Conservation (phyloP, 2,113 vertebrate species). For the Rhombomys opimus region DNA sequence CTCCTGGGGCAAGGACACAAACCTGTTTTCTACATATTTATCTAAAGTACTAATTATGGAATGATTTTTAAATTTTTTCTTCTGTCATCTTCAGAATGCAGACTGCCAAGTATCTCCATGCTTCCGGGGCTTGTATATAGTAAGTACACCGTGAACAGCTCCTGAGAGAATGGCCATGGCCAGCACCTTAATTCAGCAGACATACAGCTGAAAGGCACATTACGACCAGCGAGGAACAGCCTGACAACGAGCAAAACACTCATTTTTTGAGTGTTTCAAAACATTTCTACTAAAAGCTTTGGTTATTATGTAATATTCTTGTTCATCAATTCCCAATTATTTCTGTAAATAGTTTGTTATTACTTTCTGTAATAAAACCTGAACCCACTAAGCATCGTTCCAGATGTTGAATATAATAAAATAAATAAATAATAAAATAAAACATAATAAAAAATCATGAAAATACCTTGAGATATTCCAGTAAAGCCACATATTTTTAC, state of each 20-base stretch:
- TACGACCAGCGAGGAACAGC: background rate
- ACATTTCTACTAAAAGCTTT: conserved; percentile 59
- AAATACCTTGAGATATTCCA: conserved; percentile 69
- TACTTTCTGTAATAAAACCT: conserved; percentile 76
- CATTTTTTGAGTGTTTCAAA: no score
- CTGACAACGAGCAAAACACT: conserved; percentile 43
- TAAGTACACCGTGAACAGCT: conserved; percentile 24
- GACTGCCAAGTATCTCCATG: background rate
- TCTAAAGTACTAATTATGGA: background rate
- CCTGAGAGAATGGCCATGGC: background rate
- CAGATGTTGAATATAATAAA: conserved; percentile 76
- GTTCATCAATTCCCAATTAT: conserved; percentile 78
- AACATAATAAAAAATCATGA: conserved; percentile 78
- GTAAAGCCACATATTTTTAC: conserved; percentile 67
- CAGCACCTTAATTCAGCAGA: conserved; percentile 8
- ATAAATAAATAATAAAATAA: no score
- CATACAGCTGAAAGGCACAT: background rate
- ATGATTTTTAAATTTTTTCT: background rate
- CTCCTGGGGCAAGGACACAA: background rate
- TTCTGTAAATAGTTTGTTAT: conserved; percentile 79
- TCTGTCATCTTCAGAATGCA: background rate
- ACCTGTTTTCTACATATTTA: background rate
- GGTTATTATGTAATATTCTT: conserved; percentile 73
- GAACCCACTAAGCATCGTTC: conserved; percentile 77
- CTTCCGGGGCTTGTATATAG: background rate